These are phyloP conservation scores for Liparis tanakae DNA, from an alignment of 2,797 vertebrate genomes.

Conservation along the genomic window DNA sequence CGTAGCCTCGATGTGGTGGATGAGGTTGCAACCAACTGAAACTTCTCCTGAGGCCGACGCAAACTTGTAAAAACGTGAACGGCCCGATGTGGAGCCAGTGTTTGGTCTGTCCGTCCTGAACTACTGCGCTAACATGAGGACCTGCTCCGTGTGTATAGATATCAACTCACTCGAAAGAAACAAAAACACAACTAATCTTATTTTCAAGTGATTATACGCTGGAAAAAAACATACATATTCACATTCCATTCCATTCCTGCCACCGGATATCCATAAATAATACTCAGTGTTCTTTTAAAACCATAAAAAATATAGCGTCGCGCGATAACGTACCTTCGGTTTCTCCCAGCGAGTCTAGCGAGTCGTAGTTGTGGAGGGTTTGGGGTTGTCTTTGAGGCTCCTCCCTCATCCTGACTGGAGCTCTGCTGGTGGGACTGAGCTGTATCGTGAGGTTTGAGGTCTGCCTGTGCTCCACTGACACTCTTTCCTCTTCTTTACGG, in stretches of 20 bases:
- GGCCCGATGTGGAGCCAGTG: not conserved
- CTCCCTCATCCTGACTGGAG: constrained; percentile 71
- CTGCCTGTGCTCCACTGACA: constrained; percentile 24
- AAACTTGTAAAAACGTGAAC: not conserved
- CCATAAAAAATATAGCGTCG: not conserved
- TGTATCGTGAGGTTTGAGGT: constrained; percentile 69
- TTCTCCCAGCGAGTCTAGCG: constrained; percentile 72
- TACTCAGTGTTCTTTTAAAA: not conserved
- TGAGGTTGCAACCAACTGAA: not conserved
- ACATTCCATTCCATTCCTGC: not conserved
- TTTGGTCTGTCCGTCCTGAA: not conserved
- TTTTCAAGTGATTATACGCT: not conserved
- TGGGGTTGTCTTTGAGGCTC: constrained; percentile 73
- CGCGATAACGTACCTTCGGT: constrained; percentile 63
- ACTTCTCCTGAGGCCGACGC: not conserved
- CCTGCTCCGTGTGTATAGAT: not conserved
- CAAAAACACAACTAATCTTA: not conserved
- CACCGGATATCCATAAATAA: not conserved
- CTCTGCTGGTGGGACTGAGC: constrained; percentile 78
- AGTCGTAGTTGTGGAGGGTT: constrained; percentile 67
- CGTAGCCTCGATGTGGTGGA: not conserved
- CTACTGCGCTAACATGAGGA: not conserved
- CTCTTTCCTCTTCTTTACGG: constrained; percentile 35
- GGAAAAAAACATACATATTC: not conserved
- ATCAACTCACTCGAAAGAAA: not conserved